Percentiles rank a stretch among this genome's conserved stretches.
Conservation (phyloP, 2,113 vertebrate species). For the Pseudorectes ferrugineus region DNA sequence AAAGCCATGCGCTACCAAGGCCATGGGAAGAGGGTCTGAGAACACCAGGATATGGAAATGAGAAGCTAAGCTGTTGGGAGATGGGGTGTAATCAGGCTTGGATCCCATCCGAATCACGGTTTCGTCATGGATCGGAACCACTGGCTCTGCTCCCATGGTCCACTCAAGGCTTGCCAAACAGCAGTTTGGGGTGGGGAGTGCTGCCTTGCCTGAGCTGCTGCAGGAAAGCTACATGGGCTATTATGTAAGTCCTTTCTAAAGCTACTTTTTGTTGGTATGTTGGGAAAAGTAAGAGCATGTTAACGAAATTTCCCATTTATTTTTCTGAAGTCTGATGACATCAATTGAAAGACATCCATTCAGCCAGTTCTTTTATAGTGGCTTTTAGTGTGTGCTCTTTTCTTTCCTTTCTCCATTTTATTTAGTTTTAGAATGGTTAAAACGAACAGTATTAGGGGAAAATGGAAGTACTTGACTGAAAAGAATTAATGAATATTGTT, state of each 20-base stretch:
- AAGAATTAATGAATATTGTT: slow-evolving; percentile 38
- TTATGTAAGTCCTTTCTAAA: slow-evolving; percentile 58
- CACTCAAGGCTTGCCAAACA: neutral
- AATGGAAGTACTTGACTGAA: slow-evolving; percentile 37
- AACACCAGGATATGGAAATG: neutral
- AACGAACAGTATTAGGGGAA: slow-evolving; percentile 35
- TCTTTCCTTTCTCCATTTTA: slow-evolving; percentile 11
- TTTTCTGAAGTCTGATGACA: slow-evolving; percentile 16
- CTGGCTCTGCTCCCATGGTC: neutral
- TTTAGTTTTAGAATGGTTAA: slow-evolving; percentile 18
- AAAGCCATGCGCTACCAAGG: fast-evolving
- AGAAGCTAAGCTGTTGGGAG: neutral
- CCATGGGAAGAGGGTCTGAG: neutral
- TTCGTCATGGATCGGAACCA: fast-evolving
- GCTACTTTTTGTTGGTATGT: slow-evolving; percentile 8
- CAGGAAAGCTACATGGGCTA: slow-evolving; percentile 20
- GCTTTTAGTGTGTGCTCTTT: slow-evolving; percentile 16
- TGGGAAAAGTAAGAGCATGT: neutral
- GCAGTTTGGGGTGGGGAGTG: neutral
- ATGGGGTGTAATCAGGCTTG: neutral
- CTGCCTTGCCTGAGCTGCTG: neutral
- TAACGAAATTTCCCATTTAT: slow-evolving; percentile 22
- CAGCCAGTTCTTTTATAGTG: neutral
- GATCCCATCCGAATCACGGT: fast-evolving
- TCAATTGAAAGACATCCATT: slow-evolving; percentile 30